Percentiles rank a stretch among this genome's conserved stretches.
These are phyloP conservation scores for Drosophila guanche DNA, from an alignment of 1,140 invertebrate species.

Conservation along the genomic window DNA sequence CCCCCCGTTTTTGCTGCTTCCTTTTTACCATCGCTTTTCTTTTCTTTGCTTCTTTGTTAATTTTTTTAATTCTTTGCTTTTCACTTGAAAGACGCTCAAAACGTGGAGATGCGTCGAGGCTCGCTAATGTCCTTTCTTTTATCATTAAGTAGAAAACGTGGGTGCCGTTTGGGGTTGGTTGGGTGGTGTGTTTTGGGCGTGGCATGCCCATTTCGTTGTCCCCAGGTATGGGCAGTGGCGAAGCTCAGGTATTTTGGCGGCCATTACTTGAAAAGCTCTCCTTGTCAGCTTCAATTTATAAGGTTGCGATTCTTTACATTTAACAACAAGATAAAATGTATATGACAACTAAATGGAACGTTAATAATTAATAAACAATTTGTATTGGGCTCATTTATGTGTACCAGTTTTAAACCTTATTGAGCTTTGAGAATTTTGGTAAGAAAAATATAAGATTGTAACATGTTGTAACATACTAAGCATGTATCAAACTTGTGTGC, in stretches of 20 bases:
- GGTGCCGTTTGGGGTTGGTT: slow-evolving; percentile 50
- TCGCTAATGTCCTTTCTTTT: slow-evolving; percentile 80
- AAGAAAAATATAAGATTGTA: too few relatives aligned
- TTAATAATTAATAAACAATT: slow-evolving; percentile 50
- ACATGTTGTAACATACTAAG: too few relatives aligned
- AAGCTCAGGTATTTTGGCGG: slow-evolving; percentile 66
- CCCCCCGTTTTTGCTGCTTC: slow-evolving; percentile 37
- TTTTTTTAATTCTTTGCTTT: slow-evolving; percentile 82
- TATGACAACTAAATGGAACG: slow-evolving; percentile 26
- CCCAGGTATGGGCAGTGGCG: slow-evolving; percentile 7
- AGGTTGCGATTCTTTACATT: slow-evolving; percentile 34
- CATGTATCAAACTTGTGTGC: too few relatives aligned
- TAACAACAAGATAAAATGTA: slow-evolving; percentile 4
- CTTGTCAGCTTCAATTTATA: slow-evolving; percentile 71
- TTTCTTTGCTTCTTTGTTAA: slow-evolving; percentile 62
- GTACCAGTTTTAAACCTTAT: neutral
- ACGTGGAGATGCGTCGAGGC: slow-evolving; percentile 74
- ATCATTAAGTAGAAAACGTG: slow-evolving; percentile 79
- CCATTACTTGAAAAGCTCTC: slow-evolving; percentile 57
- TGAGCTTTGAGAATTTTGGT: too few relatives aligned
- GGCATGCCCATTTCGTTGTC: slow-evolving; percentile 15
- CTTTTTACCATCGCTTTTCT: slow-evolving; percentile 44
- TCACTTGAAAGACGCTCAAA: slow-evolving; percentile 76
- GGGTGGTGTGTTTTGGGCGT: slow-evolving; percentile 35
- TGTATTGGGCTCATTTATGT: slow-evolving; percentile 19